Conservation (phyloP, 1,140 invertebrate species). For the Ceratina calcarata region DNA sequence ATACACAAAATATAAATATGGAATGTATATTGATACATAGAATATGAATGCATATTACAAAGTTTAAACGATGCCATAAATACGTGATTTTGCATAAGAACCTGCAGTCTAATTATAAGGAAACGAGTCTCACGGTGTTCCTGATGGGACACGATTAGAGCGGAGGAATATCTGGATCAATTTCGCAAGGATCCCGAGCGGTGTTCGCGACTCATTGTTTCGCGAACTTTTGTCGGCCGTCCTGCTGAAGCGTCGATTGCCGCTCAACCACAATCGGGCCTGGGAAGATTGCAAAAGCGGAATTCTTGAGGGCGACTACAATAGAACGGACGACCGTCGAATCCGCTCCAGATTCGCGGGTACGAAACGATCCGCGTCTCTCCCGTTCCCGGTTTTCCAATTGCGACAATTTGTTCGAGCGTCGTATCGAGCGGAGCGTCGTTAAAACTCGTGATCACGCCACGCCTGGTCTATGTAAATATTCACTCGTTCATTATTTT, state of each 20-base stretch:
- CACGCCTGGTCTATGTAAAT: neutral
- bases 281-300: constrained; percentile 76
- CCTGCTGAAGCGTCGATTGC: constrained; percentile 57
- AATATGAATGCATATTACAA: too few relatives aligned
- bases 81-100: neutral
- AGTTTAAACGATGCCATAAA: too few relatives aligned
- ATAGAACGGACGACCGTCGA: constrained; percentile 70
- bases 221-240: constrained; percentile 65
- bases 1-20: too few relatives aligned
- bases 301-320: constrained; percentile 71
- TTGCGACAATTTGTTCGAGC: constrained; percentile 41
- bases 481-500: too few relatives aligned
- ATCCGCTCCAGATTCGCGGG: constrained; percentile 65
- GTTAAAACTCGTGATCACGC: too few relatives aligned
- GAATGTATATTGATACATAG: too few relatives aligned
- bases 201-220: constrained; percentile 64
- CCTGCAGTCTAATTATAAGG: neutral
- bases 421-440: too few relatives aligned
- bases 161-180: constrained; percentile 60
- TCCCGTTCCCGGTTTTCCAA: neutral
- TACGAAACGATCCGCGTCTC: constrained; percentile 34
- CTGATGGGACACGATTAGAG: constrained; percentile 55
- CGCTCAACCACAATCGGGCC: constrained; percentile 62
- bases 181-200: constrained; percentile 58
- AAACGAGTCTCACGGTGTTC: constrained; percentile 38